These are phyloP conservation scores for Arothron firmamentum DNA, from an alignment of 2,113 vertebrate species.

Conservation along the genomic window DNA sequence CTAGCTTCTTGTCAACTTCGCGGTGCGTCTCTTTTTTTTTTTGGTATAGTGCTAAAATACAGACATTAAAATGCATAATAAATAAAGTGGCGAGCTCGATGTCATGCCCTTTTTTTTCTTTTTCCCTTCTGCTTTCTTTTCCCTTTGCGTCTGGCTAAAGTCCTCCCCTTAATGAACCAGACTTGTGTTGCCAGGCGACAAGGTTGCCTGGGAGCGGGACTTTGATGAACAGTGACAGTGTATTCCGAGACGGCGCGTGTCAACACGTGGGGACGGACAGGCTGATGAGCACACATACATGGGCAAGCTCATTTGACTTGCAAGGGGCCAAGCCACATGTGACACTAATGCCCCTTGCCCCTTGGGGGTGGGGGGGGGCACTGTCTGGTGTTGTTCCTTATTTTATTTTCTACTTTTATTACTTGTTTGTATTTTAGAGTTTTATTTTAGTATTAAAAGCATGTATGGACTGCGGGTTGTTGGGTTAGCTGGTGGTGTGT, in stretches of 20 bases:
- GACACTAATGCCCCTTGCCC: not conserved
- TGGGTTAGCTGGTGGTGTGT: too few relatives aligned
- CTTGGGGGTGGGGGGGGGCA: too few relatives aligned
- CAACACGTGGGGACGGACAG: conserved; percentile 30
- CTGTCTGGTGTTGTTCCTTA: too few relatives aligned
- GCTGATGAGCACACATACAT: conserved; percentile 29
- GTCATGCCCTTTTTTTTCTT: conserved; percentile 22
- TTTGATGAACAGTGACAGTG: conserved; percentile 69
- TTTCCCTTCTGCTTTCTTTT: conserved; percentile 39
- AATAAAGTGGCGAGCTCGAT: conserved; percentile 9
- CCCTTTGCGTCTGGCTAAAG: conserved; percentile 34
- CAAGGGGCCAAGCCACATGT: conserved; percentile 3
- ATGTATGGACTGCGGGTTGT: too few relatives aligned
- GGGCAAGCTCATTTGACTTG: conserved; percentile 24
- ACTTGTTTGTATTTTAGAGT: too few relatives aligned
- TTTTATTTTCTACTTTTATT: too few relatives aligned
- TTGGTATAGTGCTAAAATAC: too few relatives aligned
- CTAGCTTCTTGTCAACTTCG: too few relatives aligned
- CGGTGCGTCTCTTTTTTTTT: too few relatives aligned
- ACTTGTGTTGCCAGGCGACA: conserved; percentile 74
- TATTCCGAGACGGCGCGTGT: conserved; percentile 42
- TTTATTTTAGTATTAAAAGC: too few relatives aligned
- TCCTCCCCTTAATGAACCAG: conserved; percentile 52
- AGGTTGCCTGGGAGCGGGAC: conserved; percentile 69
- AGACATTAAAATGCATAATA: not conserved